Evolutionary conservation across 2,888 invertebrate genomes (phyloP).

Genomic region (Cinara cedri): DNA sequence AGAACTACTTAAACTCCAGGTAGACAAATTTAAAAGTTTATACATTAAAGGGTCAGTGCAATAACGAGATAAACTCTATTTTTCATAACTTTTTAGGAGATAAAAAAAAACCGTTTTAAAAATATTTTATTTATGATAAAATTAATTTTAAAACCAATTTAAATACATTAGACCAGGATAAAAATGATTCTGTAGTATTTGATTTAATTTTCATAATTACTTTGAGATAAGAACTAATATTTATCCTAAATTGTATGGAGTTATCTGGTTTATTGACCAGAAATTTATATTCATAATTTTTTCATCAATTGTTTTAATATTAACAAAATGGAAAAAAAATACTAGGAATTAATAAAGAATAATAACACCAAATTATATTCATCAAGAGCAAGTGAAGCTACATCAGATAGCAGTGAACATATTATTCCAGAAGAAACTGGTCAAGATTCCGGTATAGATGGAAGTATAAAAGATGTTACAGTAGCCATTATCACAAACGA

Average conservation of each 20-base stretch:
- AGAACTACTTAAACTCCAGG: constrained; percentile 50
- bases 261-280: not conserved
- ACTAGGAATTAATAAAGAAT: constrained; percentile 32
- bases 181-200: not conserved
- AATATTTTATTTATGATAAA: no score
- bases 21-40: constrained; percentile 9
- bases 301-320: no score
- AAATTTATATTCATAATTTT: no score
- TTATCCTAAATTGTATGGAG: not conserved
- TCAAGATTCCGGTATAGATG: constrained; percentile 53
- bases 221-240: not conserved
- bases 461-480: constrained; percentile 43
- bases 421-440: constrained; percentile 51
- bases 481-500: not conserved
- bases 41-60: no score
- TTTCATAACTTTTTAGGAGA: no score
- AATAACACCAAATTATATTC: constrained; percentile 32
- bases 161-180: no score
- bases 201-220: not conserved
- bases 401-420: constrained; percentile 50
- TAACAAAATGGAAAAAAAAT: no score
- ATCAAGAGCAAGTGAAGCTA: constrained; percentile 39
- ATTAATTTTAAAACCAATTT: no score
- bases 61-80: no score
- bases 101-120: no score